Base-by-base conservation (phyloP, 1,140 invertebrate genomes). In the Platorchestia sp. region DNA sequence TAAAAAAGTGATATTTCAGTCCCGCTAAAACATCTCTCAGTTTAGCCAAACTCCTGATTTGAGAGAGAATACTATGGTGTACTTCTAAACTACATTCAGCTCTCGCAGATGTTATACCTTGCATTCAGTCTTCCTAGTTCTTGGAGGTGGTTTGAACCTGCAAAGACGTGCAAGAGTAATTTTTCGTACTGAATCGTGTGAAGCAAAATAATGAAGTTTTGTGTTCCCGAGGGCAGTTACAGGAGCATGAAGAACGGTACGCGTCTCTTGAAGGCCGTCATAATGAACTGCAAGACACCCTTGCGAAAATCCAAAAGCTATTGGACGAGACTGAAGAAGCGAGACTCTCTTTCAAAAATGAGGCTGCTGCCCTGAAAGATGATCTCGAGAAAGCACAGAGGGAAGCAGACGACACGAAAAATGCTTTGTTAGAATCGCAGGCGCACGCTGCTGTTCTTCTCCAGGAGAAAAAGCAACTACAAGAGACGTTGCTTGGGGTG, bases 201-300 rank as follows among this genome's bases (percentile, higher is more conserved):
- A 75, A 75, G 59, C 59, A 75, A 75, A 75, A 75, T 75, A 27
- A 75, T 27, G 27, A 75, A 19, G 36, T 75, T 75, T 75, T 75
- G 59, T 75, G 59, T 27, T 75, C 59, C 59, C 87, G 43, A 89
- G 43, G 16, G 41, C 87, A 89, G 87, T 43, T 44, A 27, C 41
- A 41, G 87, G 87, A 89, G 42, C 87, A 89, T 14, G 87, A 89
- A 89, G 41, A 89, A 42, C 87, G 87, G 87, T 44, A 42, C 87
- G 87, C 87, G 5, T 44, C 43, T 89, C 87, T 89, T 89, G 87
- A 89, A 27, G 36, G n/a, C 43, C 87, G 42, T 3, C n/a, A 41
- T 42, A 27, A 10, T 10, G 87, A 44, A 89, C 7, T 42, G 14
- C n/a, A 41, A 14, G 87, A 89, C 6, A 27, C 5, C 16, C 87